Conservation (phyloP, 2,113 vertebrate species). For the Myrmecobius fasciatus region DNA sequence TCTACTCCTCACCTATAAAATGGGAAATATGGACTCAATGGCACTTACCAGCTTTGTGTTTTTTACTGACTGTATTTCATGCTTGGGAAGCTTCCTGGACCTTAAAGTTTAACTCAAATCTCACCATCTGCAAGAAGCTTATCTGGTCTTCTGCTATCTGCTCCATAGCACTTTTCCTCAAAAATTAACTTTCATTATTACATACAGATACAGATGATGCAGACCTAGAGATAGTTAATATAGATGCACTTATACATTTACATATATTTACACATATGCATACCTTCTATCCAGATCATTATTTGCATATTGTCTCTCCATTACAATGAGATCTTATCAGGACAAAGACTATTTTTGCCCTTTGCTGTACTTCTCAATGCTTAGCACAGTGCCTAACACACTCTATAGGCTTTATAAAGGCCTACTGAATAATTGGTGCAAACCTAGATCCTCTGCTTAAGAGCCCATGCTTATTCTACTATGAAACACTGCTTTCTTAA, state of each 20-base stretch:
- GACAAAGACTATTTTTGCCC: background rate
- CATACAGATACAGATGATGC: background rate
- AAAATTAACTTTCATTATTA: background rate
- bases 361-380: background rate
- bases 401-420: too few species aligned
- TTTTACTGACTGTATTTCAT: background rate
- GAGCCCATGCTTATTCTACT: background rate
- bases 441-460: background rate
- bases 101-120: background rate
- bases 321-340: background rate
- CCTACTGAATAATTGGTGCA: background rate
- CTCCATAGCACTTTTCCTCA: background rate
- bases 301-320: background rate
- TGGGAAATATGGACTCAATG: background rate
- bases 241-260: background rate
- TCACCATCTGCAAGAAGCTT: background rate
- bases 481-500: background rate
- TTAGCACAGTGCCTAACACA: background rate
- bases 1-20: background rate
- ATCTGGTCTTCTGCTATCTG: background rate
- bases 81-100: background rate
- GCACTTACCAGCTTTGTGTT: background rate
- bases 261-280: background rate
- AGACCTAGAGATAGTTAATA: background rate
- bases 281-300: background rate